Base-by-base conservation (phyloP, 2,888 invertebrate genomes). In the Chloromyia formosa region DNA sequence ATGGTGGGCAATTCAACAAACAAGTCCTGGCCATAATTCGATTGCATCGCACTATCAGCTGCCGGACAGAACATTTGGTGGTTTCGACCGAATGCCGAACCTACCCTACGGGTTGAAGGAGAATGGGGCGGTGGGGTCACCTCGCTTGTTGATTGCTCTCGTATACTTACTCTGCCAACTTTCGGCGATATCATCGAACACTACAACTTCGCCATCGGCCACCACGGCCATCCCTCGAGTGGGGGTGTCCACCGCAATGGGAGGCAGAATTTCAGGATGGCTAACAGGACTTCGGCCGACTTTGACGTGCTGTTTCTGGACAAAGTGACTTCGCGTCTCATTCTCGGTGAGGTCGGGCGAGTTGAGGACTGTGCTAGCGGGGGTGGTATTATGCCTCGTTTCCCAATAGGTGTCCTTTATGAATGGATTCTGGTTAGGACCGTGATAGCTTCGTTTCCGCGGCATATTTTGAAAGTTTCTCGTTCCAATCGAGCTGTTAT, bases 131-230 rank as follows among this genome's bases (percentile, higher is more conserved):
- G 49, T 12, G 16, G 49, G 49, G 12, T n/a, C 49, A n/a, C 10
- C 16, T 49, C 49, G 49, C 49, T 49, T 49, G 49, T 49, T 49
- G 49, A 12, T 49, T 49, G 49, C 49, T 35, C 27, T 35, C 27
- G 27, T 35, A 35, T 22, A 83, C 81, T 86, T 84, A 87, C 90
- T 90, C 86, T 92, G 91, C 93, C 93, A 93, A 81, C 90, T 92
- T 80, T 95, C 95, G 78, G 91, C 93, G 77, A 92, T 92, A 83
- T 95, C 94, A 82, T 95, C 94, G 81, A 94, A 94, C 71, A 93
- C 94, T 79, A 94, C 93, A 66, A 94, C 92, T 83, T 93, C 94
- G 20, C 91, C 92, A 77, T 91, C 91, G 75, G 90, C 89, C 76
- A 91, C 91, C 64, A 89, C 88, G 1, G 89, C 88, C 81, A 89